Conservation (phyloP, 1,140 invertebrate genomes). For the Drosophila tristis region DNA sequence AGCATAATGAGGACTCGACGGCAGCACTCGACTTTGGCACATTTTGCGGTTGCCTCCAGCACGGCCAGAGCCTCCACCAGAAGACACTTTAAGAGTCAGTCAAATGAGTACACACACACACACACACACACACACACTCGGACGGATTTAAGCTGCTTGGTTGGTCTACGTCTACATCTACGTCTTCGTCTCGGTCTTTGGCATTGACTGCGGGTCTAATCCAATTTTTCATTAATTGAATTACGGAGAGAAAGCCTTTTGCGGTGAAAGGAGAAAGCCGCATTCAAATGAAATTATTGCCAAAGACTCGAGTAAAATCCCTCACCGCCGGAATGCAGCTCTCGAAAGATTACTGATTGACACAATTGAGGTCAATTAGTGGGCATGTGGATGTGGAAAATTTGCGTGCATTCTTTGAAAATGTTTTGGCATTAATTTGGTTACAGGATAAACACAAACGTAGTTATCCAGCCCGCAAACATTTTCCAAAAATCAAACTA, state of each 20-base stretch:
- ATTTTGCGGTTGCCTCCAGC: constrained; percentile 37
- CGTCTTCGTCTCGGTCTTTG: neutral
- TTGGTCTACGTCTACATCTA: neutral
- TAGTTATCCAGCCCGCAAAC: neutral
- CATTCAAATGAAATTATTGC: constrained; percentile 68
- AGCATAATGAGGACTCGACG: constrained; percentile 42
- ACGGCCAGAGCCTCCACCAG: neutral
- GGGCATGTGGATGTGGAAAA: constrained; percentile 1
- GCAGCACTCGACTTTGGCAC: constrained; percentile 20
- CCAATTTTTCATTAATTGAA: constrained; percentile 73
- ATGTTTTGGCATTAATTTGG: neutral
- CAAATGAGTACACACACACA: constrained; percentile 4
- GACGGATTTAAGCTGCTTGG: constrained; percentile 47
- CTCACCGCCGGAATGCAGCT: constrained; percentile 2
- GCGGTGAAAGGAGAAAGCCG: constrained; percentile 16
- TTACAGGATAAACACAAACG: neutral
- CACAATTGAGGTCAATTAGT: constrained; percentile 69
- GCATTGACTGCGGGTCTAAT: constrained; percentile 22
- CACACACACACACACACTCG: neutral
- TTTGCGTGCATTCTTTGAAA: no score
- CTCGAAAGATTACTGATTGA: constrained; percentile 64
- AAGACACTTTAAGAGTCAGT: constrained; percentile 22
- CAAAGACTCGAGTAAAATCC: constrained; percentile 33
- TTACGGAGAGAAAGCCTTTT: constrained; percentile 55
- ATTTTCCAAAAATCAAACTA: constrained; percentile 4